Conservation (phyloP, 2,888 invertebrate genomes). For the Ophion ellenae region DNA sequence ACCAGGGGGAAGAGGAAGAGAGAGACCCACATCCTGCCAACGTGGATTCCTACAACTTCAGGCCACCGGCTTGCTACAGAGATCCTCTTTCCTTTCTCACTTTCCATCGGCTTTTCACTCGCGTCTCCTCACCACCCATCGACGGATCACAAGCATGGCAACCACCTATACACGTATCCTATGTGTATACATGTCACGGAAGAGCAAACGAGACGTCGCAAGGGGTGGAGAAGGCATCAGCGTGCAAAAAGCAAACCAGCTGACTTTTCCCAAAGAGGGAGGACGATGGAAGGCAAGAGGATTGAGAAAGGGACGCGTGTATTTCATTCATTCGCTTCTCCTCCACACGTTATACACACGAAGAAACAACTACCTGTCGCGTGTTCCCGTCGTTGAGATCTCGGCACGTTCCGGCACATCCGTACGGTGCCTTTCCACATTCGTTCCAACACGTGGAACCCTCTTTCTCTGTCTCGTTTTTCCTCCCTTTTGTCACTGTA, state of each 20-base stretch:
- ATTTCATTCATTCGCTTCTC: conserved; percentile 69
- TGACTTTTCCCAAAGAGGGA: conserved; percentile 69
- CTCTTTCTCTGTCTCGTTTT: conserved; percentile 6
- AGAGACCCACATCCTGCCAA: conserved; percentile 80
- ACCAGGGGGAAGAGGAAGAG: conserved; percentile 28
- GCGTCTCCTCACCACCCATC: conserved; percentile 31
- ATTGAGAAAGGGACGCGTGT: conserved; percentile 62
- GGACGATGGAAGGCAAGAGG: conserved; percentile 20
- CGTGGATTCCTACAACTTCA: conserved; percentile 80
- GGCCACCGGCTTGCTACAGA: conserved; percentile 78
- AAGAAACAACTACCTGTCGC: conserved; percentile 79
- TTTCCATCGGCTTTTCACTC: conserved; percentile 45
- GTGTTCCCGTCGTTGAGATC: conserved; percentile 67
- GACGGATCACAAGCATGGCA: conserved; percentile 7
- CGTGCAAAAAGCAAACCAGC: conserved; percentile 62
- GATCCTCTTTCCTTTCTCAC: conserved; percentile 49
- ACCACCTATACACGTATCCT: background rate
- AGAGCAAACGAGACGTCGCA: conserved; percentile 37
- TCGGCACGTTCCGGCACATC: conserved; percentile 60
- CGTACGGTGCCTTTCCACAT: conserved; percentile 27
- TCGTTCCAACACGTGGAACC: conserved; percentile 39
- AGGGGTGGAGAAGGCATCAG: conserved; percentile 46
- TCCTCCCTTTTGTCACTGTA: conserved; percentile 19
- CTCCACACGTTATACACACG: conserved; percentile 66
- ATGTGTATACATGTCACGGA: conserved; percentile 30